Base-by-base conservation (phyloP, 2,797 vertebrate genomes). In the Cuculus canorus region DNA sequence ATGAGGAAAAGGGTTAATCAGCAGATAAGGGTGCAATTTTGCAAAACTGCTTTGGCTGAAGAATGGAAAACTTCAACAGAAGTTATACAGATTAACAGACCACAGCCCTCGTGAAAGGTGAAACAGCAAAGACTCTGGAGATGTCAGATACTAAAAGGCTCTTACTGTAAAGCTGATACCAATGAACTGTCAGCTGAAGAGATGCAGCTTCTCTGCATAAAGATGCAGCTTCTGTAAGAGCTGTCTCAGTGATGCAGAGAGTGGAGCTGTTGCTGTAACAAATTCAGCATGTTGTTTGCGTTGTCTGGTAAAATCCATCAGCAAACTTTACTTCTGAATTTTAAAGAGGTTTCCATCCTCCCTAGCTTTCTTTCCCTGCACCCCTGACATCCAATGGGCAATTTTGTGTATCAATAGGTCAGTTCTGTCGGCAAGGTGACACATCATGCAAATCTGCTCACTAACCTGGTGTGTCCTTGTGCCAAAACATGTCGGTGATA, bases 1-100 rank as follows among this genome's bases (percentile, higher is more conserved):
- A 77, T 94, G 86, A 91, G 80, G 52, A 94, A 91, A 97, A 91
- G 71, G 61, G 68, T 94, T 96, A 95, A 94, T 81, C 83, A 94
- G 66, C 39, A 94, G 87, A 70, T 90, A 95, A 95, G 66, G 30
- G 33, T 78, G 50, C 81, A 91, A 71, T 83, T 90, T 68, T 75
- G 37, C 24, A 93, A 72, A 94, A 71, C 57, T 27, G 27, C 47
- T 77, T 87, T 64, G 68, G 28, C 53, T 82, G 61, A 89, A 69
- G 79, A 52, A 83, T 10, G 32, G 39, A 64, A 84, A 84, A 73
- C 69, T 85, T 79, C 45, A 47, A 6, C 25, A 83, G 87, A 89
- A 78, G 68, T 28, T 63, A 43, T 1, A 52, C 28, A 91, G 86
- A 80, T 75, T 93, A 93, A 77, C 76, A 85, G 57, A 50, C 43